Base-by-base conservation (phyloP, 2,888 invertebrate genomes). In the Laothoe populi region DNA sequence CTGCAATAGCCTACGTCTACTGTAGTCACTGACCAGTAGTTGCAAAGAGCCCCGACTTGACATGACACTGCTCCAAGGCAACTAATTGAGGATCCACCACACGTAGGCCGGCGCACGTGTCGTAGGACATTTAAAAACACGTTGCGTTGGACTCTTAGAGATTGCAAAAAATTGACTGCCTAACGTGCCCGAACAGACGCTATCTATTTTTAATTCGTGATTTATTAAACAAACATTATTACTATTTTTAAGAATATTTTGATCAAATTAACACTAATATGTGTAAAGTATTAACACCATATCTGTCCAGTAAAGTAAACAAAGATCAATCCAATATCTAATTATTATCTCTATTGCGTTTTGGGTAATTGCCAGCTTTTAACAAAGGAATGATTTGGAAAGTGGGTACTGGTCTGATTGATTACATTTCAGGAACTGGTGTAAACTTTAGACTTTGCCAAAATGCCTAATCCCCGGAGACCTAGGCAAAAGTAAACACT, bases 1-100 rank as follows among this genome's bases (percentile, higher is more conserved):
- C 60, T 42, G 10, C 49, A 24, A 24, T 16, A 11, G 16, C 7
- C 53, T 21, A 57, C 16, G 49, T 19, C 42, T 45, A 40, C n/a
- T 11, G 42, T 44, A 44, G 19, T 44, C 44, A 19, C 19, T 44
- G 19, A 19, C 44, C 7, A 44, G 44, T 44, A 44, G 26, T 63
- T 0, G 11, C 65, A 68, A 66, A 67, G 65, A 66, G 45, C 63
- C n/a, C 19, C 19, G 42, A 38, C 35, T 53, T 53, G 26, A 42
- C 53, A 71, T 75, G 78, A 74, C 78, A 81, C 79, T 82, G 77
- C 77, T 74, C 70, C 81, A 82, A 78, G 73, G 79, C 83, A 78
- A 84, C 79, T 78, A 69, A 66, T 82, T 79, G 74, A 68, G 75
- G 72, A 84, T 84, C 81, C 84, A 62, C 59, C 60, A 66, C 82